phyloP scores from a whole-genome alignment of 1,140 invertebrate species.

The Drosophila teissieri region DNA sequence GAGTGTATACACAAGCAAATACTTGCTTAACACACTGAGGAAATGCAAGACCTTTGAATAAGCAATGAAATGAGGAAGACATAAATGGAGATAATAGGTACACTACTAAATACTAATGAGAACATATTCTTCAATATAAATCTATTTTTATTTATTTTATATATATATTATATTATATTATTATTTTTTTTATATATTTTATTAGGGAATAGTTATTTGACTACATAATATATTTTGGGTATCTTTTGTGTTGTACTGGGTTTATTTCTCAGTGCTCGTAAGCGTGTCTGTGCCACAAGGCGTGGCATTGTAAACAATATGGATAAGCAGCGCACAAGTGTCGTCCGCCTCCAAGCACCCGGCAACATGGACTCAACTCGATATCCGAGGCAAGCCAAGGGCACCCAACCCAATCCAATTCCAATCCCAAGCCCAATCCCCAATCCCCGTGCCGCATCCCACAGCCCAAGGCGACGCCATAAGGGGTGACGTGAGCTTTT shows the following conservation, averaged over 20 bases:
- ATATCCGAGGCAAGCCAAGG: slow-evolving; percentile 6
- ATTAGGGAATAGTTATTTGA: neutral
- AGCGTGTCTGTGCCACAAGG: slow-evolving; percentile 49
- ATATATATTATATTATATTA: too few species aligned
- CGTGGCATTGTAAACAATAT: slow-evolving; percentile 78
- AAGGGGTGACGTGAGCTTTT: slow-evolving; percentile 80
- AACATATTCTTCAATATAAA: too few species aligned
- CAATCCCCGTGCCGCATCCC: neutral
- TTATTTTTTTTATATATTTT: too few species aligned
- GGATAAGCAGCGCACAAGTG: slow-evolving; percentile 80
- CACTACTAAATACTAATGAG: too few species aligned
- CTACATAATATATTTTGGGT: too few species aligned
- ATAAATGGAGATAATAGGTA: too few species aligned
- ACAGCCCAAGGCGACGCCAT: slow-evolving; percentile 18
- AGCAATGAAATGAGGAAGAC: too few species aligned
- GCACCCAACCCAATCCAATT: slow-evolving; percentile 25
- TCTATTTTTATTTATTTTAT: too few species aligned
- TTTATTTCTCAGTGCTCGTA: slow-evolving; percentile 12
- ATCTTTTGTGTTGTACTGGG: neutral
- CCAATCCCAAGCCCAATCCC: neutral
- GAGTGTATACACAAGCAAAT: slow-evolving; percentile 23
- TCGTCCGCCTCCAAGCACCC: slow-evolving; percentile 49
- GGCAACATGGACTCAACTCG: slow-evolving; percentile 14
- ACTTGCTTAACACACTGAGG: slow-evolving; percentile 5
- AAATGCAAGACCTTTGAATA: neutral